Evolutionary conservation across 1,140 invertebrate genomes (phyloP), one percentile per base, ranked within the genome.

Genomic region (Apis mellifera): DNA sequence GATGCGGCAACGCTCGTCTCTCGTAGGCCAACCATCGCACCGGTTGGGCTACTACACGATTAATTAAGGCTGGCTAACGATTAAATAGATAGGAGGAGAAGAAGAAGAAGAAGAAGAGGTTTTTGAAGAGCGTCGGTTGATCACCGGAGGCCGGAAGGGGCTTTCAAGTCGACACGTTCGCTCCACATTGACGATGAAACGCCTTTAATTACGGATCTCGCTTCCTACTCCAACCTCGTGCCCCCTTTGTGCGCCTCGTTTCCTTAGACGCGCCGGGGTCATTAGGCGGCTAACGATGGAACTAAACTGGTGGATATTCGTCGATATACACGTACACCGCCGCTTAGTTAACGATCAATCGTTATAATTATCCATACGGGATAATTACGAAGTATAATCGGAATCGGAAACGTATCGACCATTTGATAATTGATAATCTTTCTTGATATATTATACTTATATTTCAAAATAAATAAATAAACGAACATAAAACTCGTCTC

Each of bases 211-310:
- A 66, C 32, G 21, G 17, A 13, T 54, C 19, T 54, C 19, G 26
- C 62, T 74, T 42, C 60, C 71, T 52, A 79, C 69, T 15, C 52
- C 13, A 9, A 1, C 1, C 13, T 12, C 9, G 4, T 26, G 15
- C 9, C 42, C 54, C 66, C n/a, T 66, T 32, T 42, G 60, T 23
- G 4, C 23, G 52, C 15, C 11, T 54, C 52, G 15, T 50, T 54
- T 71, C 17, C 57, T 52, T 17, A 55, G 13, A 11, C 23, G 1
- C 7, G 9, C 17, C 15, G 12, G 42, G 48, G 21, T 17, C 54
- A 68, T 82, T 82, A 82, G 64, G 9, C 48, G n/a, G n/a, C 21
- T 82, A 76, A 82, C 21, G 55, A 57, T 19, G 17, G 54, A 48
- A 52, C n/a, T 55, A 72, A 60, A 50, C 21, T 42, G 11, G 2